Percentiles rank a stretch among this genome's conserved stretches.
These are phyloP conservation scores for Plutomurus gul DNA, from an alignment of 1,140 invertebrate species.

Conservation along the genomic window DNA sequence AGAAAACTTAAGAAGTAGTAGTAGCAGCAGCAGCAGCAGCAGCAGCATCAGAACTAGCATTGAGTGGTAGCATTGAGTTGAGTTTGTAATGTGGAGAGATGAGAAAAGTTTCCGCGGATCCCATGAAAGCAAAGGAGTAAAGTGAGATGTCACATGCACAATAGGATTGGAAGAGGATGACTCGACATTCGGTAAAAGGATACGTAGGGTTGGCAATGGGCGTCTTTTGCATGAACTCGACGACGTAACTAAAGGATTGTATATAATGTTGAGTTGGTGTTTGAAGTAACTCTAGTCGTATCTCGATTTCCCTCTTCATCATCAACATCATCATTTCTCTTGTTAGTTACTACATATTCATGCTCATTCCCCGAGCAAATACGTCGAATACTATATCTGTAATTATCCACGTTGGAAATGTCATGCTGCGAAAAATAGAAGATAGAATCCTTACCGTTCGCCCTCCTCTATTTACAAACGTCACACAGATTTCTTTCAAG, in stretches of 20 bases:
- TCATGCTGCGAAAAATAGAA: not conserved
- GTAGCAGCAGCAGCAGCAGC: too few species aligned
- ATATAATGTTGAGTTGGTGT: not conserved
- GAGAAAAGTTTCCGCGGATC: conserved; percentile 5
- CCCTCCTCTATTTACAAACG: not conserved
- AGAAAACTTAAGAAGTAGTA: too few species aligned
- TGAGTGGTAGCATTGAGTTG: too few species aligned
- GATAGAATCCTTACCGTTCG: too few species aligned
- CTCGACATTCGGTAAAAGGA: not conserved
- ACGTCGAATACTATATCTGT: not conserved
- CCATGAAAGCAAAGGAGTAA: not conserved
- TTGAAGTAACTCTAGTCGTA: not conserved
- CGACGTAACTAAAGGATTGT: too few species aligned
- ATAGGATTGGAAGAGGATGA: not conserved
- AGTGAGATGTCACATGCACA: conserved; percentile 15
- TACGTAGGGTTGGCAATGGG: not conserved
- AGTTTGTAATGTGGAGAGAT: too few species aligned
- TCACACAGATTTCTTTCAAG: not conserved
- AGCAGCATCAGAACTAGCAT: too few species aligned
- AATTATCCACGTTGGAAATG: not conserved
- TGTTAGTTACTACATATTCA: not conserved
- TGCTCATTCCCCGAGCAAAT: not conserved
- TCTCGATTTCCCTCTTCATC: not conserved
- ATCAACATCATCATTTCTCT: not conserved
- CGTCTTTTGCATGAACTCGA: not conserved